Percentiles rank a stretch among this genome's conserved stretches.
Conservation (phyloP, 1,140 invertebrate genomes). For the Idris sp. region DNA sequence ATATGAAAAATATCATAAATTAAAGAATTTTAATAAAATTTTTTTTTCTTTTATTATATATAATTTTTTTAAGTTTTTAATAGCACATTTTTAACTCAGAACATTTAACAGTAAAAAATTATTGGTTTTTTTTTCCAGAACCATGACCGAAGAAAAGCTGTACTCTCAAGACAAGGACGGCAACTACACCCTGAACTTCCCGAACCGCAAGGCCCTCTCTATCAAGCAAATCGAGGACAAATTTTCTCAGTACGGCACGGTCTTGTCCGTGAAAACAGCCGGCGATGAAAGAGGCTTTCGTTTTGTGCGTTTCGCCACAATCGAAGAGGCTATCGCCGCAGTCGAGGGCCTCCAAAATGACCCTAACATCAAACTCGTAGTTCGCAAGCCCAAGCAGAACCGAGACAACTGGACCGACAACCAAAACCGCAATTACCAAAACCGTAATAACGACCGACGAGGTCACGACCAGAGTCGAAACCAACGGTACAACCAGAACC, state of each 20-base stretch:
- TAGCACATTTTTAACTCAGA: too few relatives aligned
- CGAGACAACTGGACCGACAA: background rate
- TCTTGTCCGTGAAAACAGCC: conserved; percentile 17
- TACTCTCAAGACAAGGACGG: conserved; percentile 21
- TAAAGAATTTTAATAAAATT: too few relatives aligned
- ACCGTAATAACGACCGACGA: background rate
- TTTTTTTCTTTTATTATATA: too few relatives aligned
- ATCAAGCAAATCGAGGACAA: conserved; percentile 45
- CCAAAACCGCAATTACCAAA: background rate
- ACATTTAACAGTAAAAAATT: too few relatives aligned
- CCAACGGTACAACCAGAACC: background rate
- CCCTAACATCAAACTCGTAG: conserved; percentile 19
- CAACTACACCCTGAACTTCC: conserved; percentile 47
- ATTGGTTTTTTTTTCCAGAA: too few relatives aligned
- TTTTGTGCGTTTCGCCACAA: conserved; percentile 47
- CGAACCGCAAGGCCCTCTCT: conserved; percentile 44
- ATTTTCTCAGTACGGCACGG: conserved; percentile 45
- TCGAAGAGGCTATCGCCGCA: conserved; percentile 36
- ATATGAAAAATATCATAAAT: too few relatives aligned
- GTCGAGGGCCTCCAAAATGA: conserved; percentile 46
- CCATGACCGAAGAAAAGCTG: conserved; percentile 1
- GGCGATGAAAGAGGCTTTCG: conserved; percentile 58
- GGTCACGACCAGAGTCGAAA: background rate
- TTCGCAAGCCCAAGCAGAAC: conserved; percentile 23
- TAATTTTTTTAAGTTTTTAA: too few relatives aligned